Percentiles rank a stretch among this genome's conserved stretches.
phyloP scores from a whole-genome alignment of 2,797 vertebrate species.

The Vipera latastei region DNA sequence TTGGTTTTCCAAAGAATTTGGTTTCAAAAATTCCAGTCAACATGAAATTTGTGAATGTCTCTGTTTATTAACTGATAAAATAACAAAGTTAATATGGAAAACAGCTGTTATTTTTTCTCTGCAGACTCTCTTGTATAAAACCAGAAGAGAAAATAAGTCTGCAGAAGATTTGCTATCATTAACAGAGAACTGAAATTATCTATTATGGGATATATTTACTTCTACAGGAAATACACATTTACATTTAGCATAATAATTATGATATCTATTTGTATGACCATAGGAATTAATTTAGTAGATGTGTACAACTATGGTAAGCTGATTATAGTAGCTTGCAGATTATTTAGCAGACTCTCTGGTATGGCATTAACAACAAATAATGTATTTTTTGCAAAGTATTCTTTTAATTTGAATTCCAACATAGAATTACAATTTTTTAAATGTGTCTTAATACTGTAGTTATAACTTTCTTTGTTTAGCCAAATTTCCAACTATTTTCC shows the following conservation, averaged over 20 bases:
- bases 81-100: not conserved
- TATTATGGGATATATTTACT: rapidly evolving
- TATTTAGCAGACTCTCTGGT: not conserved
- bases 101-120: not conserved
- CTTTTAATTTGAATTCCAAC: not conserved
- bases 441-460: not conserved
- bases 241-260: not conserved
- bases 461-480: not conserved
- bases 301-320: not conserved
- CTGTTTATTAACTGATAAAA: not conserved
- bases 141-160: not conserved
- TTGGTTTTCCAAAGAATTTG: not conserved
- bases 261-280: not conserved
- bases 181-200: rapidly evolving
- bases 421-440: not conserved
- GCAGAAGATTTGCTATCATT: not conserved
- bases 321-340: not conserved
- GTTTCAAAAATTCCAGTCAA: not conserved
- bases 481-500: not conserved
- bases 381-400: not conserved
- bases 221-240: not conserved
- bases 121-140: not conserved
- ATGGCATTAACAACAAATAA: not conserved
- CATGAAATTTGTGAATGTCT: not conserved
- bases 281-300: not conserved